Evolutionary conservation across 2,113 vertebrate species (phyloP), one percentile per base, ranked within the genome.

Genomic region (Tiliqua scincoides): DNA sequence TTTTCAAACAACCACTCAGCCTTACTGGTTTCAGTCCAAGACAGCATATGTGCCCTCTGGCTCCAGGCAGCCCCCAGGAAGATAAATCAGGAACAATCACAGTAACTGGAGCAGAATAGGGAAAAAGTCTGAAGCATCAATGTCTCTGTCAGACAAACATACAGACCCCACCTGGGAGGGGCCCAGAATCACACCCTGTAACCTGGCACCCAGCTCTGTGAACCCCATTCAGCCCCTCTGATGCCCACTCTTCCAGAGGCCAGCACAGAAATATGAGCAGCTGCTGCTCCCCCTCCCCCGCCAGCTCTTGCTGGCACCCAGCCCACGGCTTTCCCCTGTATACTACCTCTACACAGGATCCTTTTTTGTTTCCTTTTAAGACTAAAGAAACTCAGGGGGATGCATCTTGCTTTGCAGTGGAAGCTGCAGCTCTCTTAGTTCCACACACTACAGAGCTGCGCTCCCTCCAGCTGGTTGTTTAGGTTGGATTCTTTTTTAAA

Each of bases 321-420:
- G 91, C 92, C 87, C 20, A 72, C 82, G n/a, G 85, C 90, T 88
- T 86, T 91, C 91, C 88, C 74, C 91, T 57, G 62, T 63, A 57
- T 8, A 2, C 89, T 84, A 89, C 91, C 89, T 91, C 90, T 0
- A 4, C 85, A 89, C 84, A 87, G 89, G 86, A 91, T 91, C 89
- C 89, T 76, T 93, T 94, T 94, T 93, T 94, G 91, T 94, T 95
- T 89, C 93, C 88, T 93, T 94, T 91, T 91, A 89, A 63, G 54
- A 92, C 86, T 81, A 81, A 78, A 89, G 86, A 89, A 90, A 87
- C 79, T 88, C 68, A 71, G 75, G 63, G 18, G 78, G 63, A 82
- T 63, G 23, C 18, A 3, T 65, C 67, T 80, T 73, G 89, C 87
- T 83, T 87, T 67, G 61, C 87, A 1, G 23, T 21, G 40, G 59